Conservation (phyloP, 2,113 vertebrate species). For the Agapornis roseicollis region DNA sequence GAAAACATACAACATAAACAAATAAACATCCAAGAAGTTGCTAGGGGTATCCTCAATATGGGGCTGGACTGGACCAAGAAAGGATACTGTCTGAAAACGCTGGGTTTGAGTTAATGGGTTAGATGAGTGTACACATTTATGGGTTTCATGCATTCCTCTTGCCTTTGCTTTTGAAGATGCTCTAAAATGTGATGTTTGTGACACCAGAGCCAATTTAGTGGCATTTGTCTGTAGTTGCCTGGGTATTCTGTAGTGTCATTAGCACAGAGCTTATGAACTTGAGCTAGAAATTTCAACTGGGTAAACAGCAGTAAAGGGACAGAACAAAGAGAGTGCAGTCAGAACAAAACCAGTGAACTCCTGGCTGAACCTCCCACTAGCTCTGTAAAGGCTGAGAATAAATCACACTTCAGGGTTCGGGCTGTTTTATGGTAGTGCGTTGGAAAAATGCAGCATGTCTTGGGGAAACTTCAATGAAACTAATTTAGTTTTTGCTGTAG, state of each 20-base stretch:
- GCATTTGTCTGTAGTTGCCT: background rate
- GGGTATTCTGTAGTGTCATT: background rate
- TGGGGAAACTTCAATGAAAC: background rate
- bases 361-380: background rate
- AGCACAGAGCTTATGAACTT: background rate
- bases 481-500: background rate
- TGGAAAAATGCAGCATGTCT: background rate
- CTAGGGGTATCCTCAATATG: background rate
- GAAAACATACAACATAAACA: background rate
- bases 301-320: background rate
- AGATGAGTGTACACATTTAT: fast-evolving
- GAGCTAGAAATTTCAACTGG: background rate
- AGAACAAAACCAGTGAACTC: background rate
- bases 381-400: background rate
- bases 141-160: background rate
- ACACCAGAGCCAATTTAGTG: background rate
- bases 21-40: background rate
- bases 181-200: background rate
- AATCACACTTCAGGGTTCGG: background rate
- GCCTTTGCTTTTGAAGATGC: background rate
- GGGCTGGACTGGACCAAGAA: background rate
- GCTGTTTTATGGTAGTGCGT: background rate
- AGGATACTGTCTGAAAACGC: background rate
- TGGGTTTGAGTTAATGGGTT: background rate
- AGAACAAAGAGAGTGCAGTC: background rate